Percentiles rank a stretch among this genome's conserved stretches.
phyloP scores from a whole-genome alignment of 2,797 vertebrate species.

The Sarcophilus harrisii region DNA sequence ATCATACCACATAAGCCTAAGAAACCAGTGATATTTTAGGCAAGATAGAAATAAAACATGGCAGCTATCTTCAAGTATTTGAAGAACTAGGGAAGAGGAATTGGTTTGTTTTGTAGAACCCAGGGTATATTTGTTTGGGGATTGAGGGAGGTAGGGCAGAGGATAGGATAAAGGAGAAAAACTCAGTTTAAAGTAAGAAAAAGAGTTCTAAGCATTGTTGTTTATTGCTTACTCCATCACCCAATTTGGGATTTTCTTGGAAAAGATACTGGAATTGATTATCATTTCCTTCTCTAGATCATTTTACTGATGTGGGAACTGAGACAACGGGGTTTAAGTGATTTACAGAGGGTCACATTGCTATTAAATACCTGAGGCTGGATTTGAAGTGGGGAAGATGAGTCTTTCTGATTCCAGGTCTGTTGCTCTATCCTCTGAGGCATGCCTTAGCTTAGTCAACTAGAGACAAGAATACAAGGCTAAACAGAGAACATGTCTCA shows the following conservation, averaged over 20 bases:
- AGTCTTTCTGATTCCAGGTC: background rate
- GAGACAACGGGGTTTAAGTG: background rate
- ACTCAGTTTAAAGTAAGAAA: background rate
- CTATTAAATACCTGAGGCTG: background rate
- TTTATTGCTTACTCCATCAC: background rate
- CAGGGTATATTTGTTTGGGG: background rate
- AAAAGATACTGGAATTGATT: background rate
- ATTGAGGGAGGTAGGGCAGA: background rate
- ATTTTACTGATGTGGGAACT: background rate
- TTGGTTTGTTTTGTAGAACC: background rate
- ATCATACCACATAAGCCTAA: background rate
- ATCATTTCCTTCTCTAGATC: background rate
- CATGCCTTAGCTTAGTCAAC: too few species aligned
- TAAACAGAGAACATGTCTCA: too few species aligned
- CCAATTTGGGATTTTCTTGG: background rate
- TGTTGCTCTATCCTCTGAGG: background rate
- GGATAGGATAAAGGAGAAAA: background rate
- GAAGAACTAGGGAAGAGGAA: background rate
- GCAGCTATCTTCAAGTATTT: background rate
- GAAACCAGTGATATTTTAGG: background rate
- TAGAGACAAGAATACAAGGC: too few species aligned
- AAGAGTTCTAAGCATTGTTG: background rate
- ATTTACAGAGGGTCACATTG: background rate
- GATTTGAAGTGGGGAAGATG: background rate
- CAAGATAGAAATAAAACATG: background rate